Evolutionary conservation across 2,797 vertebrate genomes (phyloP).

Genomic region (Platyrinchus mystaceus): DNA sequence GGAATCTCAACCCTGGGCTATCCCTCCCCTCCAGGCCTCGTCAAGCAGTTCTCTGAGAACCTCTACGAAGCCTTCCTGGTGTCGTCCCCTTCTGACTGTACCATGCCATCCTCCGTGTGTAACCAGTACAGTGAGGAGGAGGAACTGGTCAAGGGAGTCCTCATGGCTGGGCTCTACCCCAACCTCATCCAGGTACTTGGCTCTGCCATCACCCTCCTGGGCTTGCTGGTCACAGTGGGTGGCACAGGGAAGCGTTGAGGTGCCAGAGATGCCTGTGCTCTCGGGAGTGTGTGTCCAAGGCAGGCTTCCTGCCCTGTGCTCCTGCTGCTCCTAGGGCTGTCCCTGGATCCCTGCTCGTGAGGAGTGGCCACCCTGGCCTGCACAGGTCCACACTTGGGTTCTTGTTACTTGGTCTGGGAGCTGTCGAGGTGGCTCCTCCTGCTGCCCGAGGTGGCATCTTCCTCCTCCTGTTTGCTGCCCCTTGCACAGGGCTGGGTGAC

Average conservation of each 20-base stretch:
- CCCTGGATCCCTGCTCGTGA: accelerated
- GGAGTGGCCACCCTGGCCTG: not conserved
- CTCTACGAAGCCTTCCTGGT: constrained; percentile 87
- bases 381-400: accelerated
- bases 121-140: constrained; percentile 90
- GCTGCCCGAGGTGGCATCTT: not conserved
- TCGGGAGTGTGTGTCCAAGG: not conserved
- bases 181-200: constrained; percentile 92
- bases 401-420: not conserved
- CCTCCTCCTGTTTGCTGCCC: not conserved
- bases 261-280: not conserved
- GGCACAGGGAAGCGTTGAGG: accelerated
- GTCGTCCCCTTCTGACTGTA: constrained; percentile 77
- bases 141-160: constrained; percentile 92
- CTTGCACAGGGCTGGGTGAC: accelerated
- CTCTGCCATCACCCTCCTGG: accelerated
- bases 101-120: constrained; percentile 74
- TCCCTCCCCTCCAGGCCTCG: constrained; percentile 80
- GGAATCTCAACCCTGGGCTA: not conserved
- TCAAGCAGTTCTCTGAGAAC: constrained; percentile 94
- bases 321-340: not conserved
- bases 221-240: not conserved
- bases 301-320: not conserved
- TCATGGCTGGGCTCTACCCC: constrained; percentile 93
- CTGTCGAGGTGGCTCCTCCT: not conserved